Conservation (phyloP, 2,888 invertebrate species). For the Ypsolopha scabrella region DNA sequence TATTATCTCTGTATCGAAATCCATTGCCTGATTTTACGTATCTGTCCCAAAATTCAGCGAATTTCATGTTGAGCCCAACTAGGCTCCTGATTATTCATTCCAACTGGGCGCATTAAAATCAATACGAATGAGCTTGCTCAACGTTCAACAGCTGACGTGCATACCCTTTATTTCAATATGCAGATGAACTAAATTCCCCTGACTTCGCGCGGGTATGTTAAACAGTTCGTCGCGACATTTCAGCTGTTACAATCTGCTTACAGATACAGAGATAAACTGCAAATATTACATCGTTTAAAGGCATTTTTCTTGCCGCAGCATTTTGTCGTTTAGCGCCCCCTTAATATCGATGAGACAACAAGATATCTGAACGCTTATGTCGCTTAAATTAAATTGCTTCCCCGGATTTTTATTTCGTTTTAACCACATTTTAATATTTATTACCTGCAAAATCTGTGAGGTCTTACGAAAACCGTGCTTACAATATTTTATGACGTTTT, state of each 20-base stretch:
- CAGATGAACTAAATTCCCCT: conserved; percentile 36
- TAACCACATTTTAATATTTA: conserved; percentile 37
- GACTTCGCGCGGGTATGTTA: conserved; percentile 30
- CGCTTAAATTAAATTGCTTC: conserved; percentile 62
- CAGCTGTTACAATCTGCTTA: conserved; percentile 40
- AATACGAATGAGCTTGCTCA: too few relatives aligned
- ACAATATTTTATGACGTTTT: background rate
- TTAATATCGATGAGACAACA: conserved; percentile 60
- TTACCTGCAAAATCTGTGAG: conserved; percentile 12
- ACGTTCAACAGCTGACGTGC: conserved; percentile 8
- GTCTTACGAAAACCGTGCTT: background rate
- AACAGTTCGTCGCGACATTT: conserved; percentile 36
- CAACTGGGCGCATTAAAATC: too few relatives aligned
- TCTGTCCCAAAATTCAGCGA: too few relatives aligned
- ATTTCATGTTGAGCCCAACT: too few relatives aligned
- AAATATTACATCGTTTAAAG: conserved; percentile 9
- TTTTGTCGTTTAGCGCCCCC: conserved; percentile 64
- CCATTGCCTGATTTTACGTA: too few relatives aligned
- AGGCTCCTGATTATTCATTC: too few relatives aligned
- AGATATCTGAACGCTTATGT: conserved; percentile 63
- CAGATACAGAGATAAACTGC: conserved; percentile 46
- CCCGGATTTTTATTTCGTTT: conserved; percentile 56
- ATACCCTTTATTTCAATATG: conserved; percentile 30
- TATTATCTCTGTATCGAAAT: too few relatives aligned
- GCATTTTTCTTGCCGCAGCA: conserved; percentile 49